Conservation (phyloP, 2,113 vertebrate genomes). For the Phyllostomus hastatus region DNA sequence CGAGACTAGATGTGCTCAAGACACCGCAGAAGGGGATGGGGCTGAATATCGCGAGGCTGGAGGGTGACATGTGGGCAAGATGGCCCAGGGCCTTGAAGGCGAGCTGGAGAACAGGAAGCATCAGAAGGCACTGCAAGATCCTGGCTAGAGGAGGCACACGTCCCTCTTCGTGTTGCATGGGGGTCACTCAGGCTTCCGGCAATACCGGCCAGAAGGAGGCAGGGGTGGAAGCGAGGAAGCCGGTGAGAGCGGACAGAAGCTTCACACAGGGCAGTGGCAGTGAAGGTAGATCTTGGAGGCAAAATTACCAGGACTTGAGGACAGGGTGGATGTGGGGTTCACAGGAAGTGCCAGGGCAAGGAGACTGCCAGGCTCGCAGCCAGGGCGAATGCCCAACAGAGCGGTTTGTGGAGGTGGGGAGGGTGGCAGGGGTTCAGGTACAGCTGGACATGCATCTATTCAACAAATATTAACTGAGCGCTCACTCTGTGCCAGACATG, state of each 20-base stretch:
- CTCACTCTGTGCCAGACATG: neutral
- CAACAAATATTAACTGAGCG: neutral
- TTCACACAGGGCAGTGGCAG: too few species aligned
- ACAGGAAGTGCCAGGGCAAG: neutral
- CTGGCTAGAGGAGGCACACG: neutral
- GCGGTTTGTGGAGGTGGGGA: neutral
- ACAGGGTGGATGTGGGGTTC: neutral
- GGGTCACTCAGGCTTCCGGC: neutral
- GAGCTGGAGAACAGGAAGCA: neutral
- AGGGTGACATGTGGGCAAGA: neutral
- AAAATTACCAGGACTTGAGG: neutral
- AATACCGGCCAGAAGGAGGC: neutral
- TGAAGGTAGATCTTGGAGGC: neutral
- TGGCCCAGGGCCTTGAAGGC: neutral
- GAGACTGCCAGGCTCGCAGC: too few species aligned
- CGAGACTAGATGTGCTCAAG: neutral
- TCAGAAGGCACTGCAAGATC: neutral
- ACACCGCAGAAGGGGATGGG: neutral
- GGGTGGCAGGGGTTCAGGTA: neutral
- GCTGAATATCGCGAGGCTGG: neutral
- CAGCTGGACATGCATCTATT: neutral
- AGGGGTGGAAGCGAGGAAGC: neutral
- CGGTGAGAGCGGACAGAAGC: neutral
- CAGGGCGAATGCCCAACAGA: neutral
- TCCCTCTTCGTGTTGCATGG: neutral